phyloP scores from a whole-genome alignment of 2,797 vertebrate genomes.

The Mionectes olivaceus region DNA sequence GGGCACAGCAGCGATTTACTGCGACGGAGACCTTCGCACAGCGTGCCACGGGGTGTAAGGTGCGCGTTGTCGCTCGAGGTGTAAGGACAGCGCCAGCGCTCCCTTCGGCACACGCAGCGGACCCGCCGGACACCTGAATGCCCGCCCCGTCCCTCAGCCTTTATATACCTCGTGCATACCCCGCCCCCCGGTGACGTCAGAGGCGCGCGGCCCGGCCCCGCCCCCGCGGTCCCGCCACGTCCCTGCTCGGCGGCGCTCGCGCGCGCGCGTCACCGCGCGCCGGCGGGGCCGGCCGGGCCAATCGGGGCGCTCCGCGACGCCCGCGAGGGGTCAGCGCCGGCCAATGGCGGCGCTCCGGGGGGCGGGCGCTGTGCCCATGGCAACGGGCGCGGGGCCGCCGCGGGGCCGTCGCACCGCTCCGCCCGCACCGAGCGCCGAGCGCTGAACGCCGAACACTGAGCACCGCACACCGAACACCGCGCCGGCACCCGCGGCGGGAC shows the following conservation, averaged over 20 bases:
- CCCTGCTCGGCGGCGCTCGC: not conserved
- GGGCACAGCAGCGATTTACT: not conserved
- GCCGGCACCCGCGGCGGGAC: not conserved
- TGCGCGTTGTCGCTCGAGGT: fast-evolving
- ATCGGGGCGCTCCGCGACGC: conserved; percentile 31
- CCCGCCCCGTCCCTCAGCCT: too few species aligned
- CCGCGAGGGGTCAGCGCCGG: not conserved
- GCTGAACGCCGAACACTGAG: fast-evolving
- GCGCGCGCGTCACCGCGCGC: not conserved
- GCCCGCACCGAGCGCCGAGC: fast-evolving
- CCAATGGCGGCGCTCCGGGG: not conserved
- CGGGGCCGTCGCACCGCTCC: not conserved
- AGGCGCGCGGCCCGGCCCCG: not conserved
- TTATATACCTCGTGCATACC: too few species aligned
- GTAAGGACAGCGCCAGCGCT: fast-evolving
- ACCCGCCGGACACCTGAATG: too few species aligned
- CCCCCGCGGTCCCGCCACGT: conserved; percentile 33
- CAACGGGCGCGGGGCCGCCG: not conserved
- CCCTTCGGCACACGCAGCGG: fast-evolving
- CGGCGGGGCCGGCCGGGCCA: not conserved
- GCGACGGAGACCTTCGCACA: not conserved
- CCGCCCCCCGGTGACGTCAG: not conserved
- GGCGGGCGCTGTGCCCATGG: conserved; percentile 42
- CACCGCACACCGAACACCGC: fast-evolving
- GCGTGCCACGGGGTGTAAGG: fast-evolving